Evolutionary conservation across 2,888 invertebrate genomes (phyloP), one percentile per base, ranked within the genome.

Genomic region (Apodemia duryi): DNA sequence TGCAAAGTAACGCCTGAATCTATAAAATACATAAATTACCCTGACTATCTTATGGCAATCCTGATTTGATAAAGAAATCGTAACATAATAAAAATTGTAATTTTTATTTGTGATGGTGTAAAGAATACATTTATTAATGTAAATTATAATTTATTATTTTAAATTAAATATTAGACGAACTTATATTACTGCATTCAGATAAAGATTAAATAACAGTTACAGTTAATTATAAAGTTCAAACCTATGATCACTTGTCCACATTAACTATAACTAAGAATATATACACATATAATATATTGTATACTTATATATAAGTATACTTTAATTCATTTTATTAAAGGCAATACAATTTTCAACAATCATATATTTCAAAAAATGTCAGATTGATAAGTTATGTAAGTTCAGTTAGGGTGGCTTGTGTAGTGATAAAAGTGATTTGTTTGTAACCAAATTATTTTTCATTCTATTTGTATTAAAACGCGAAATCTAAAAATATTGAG

Each of bases 301-400:
- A 43, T 43, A 43, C 43, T 43, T 43, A 43, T 43, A 43, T 43
- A 11, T 10, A 43, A 43, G 43, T 43, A 43, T 43, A 43, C 43
- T 9, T 43, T 11, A 43, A 43, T 43, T 43, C 11, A 43, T 43
- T 43, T 43, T 43, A 43, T 41, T 43, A 43, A 43, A 43, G 43
- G 10, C 10, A 43, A 61, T 61, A 38, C n/a, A 38, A 32, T 35
- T 61, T 61, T 7, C 32, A 61, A 61, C 41, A 35, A 28, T 38
- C 41, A 61, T 41, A 61, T 61, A 61, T 35, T 61, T 61, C 63
- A 66, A 67, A 54, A 54, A 29, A 28, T 54, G 11, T 11, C 32
- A 10, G 11, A 54, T 29, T 54, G 6, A 54, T 54, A 54, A 11
- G 10, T 54, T 54, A 4, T 32, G 2, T 21, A 21, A 9, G 32